Evolutionary conservation across 2,888 invertebrate genomes (phyloP).

Genomic region (Nezara viridula): DNA sequence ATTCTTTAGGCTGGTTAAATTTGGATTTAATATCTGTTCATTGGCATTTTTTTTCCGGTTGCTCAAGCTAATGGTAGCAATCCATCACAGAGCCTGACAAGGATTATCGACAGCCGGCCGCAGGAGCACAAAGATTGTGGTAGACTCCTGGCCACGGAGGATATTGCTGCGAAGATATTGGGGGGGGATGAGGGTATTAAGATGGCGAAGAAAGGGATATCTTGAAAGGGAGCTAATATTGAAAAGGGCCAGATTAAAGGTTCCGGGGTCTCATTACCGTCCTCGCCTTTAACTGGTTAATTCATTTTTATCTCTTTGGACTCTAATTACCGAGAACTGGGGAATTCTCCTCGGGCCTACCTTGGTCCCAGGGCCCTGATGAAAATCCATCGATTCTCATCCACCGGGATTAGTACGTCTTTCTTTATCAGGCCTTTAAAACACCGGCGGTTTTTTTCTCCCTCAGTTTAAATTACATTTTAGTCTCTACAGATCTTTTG

Average conservation of each 20-base stretch:
- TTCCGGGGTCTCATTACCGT: not conserved
- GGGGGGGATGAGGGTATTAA: not conserved
- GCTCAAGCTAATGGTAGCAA: not conserved
- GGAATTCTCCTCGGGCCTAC: not conserved
- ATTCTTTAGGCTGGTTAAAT: not conserved
- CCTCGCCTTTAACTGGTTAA: constrained; percentile 18
- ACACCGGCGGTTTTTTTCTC: not conserved
- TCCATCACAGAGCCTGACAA: not conserved
- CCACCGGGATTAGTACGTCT: not conserved
- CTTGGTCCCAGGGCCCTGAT: not conserved
- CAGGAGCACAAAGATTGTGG: not conserved
- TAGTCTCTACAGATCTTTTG: not conserved
- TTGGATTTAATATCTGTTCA: constrained; percentile 18
- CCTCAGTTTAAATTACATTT: not conserved
- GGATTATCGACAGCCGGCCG: constrained; percentile 19
- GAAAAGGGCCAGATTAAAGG: constrained; percentile 40
- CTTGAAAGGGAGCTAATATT: constrained; percentile 40
- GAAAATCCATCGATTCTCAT: constrained; percentile 44
- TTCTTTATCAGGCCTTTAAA: not conserved
- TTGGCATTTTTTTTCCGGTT: not conserved
- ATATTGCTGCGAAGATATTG: not conserved
- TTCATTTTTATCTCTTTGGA: constrained; percentile 48
- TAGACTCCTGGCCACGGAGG: not conserved
- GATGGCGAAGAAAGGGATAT: constrained; percentile 7
- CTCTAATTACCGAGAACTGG: constrained; percentile 1